Evolutionary conservation across 1,140 invertebrate genomes (phyloP).

Genomic region (Drosophila bipectinata): DNA sequence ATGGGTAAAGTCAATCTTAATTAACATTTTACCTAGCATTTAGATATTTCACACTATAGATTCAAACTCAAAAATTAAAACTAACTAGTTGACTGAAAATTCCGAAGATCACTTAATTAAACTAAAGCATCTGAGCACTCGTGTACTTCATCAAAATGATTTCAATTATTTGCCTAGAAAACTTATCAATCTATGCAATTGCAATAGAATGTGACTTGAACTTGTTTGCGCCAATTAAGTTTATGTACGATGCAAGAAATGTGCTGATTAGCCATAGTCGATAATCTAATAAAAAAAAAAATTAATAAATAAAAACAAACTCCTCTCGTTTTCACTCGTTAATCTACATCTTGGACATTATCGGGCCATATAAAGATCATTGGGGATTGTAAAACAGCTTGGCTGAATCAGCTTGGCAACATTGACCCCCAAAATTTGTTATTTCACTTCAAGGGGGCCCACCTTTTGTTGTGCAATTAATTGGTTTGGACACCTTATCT

Average conservation of each 20-base stretch:
- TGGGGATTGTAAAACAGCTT: background rate
- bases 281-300: slow-evolving; percentile 72
- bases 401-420: slow-evolving; percentile 13
- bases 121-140: slow-evolving; percentile 4
- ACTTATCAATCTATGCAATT: slow-evolving; percentile 67
- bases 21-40: no score
- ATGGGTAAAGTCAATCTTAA: background rate
- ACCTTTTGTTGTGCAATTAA: slow-evolving; percentile 6
- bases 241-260: slow-evolving; percentile 71
- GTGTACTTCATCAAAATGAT: slow-evolving; percentile 34
- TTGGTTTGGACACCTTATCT: slow-evolving; percentile 20
- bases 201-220: slow-evolving; percentile 65
- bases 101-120: slow-evolving; percentile 1
- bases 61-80: background rate
- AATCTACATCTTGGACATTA: slow-evolving; percentile 7
- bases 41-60: no score
- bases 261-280: slow-evolving; percentile 78
- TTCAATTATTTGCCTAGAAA: slow-evolving; percentile 54
- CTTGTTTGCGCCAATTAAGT: slow-evolving; percentile 76
- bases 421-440: slow-evolving; percentile 31
- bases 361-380: slow-evolving; percentile 1
- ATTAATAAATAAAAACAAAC: slow-evolving; percentile 33
- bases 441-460: background rate
- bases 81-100: background rate
- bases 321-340: background rate